These are phyloP conservation scores for Macrobrachium nipponense DNA, from an alignment of 1,140 invertebrate species.

Conservation along the genomic window DNA sequence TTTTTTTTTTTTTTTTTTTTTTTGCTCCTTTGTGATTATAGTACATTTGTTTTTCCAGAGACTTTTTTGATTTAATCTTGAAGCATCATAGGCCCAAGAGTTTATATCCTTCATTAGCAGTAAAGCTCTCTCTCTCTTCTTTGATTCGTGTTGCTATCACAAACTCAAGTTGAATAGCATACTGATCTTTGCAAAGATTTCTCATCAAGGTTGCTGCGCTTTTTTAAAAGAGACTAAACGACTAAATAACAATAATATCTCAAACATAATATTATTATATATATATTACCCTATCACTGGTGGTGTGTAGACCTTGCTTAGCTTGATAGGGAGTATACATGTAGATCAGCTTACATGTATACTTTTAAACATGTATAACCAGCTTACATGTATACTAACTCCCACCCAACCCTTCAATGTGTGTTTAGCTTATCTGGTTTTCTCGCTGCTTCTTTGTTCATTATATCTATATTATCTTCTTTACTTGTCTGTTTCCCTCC, in stretches of 20 bases:
- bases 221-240: background rate
- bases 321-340: constrained; percentile 29
- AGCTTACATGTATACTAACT: constrained; percentile 34
- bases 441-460: constrained; percentile 5
- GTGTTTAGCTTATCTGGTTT: constrained; percentile 15
- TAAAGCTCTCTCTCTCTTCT: no score
- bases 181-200: no score
- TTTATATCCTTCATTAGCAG: no score
- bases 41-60: no score
- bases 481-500: background rate
- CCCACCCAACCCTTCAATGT: constrained; percentile 21
- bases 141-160: no score
- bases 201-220: background rate
- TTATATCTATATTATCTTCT: constrained; percentile 7
- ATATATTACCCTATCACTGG: constrained; percentile 12
- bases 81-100: no score
- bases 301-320: constrained; percentile 49
- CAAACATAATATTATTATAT: background rate
- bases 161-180: no score
- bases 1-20: no score
- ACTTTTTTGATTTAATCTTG: no score
- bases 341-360: constrained; percentile 39
- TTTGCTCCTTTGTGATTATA: no score
- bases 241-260: constrained; percentile 1
- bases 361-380: constrained; percentile 29